Evolutionary conservation across 2,113 vertebrate genomes (phyloP), one percentile per base, ranked within the genome.

Genomic region (Orcinus orca): DNA sequence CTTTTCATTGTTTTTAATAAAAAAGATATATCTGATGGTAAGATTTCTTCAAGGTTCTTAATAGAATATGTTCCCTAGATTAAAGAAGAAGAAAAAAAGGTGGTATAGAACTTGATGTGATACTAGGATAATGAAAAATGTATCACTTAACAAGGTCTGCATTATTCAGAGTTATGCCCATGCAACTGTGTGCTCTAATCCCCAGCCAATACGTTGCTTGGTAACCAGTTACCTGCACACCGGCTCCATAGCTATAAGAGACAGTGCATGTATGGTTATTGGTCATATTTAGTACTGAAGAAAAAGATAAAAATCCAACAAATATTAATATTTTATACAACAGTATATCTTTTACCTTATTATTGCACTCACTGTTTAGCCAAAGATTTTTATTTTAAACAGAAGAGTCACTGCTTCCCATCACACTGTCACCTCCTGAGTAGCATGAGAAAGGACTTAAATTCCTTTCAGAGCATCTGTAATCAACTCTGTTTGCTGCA

Each of bases 141-240:
- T 98, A 98, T 98, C 98, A 98, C 98, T 98, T 99, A 98, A 97
- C 98, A 97, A 97, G 98, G 97, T 98, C 99, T 99, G 98, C 98
- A 98, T 99, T 99, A 99, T 99, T 99, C 98, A 99, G 98, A 99
- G 98, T 98, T 98, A 98, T 98, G 97, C 98, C 98, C 98, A 97
- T 97, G 98, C 98, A 98, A 99, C 98, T 98, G 98, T 98, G 98
- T 97, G 97, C 97, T 98, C 97, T 99, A 99, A 99, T 99, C 98
- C 99, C 98, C 98, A 98, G 99, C 98, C 97, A 97, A 95, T 98
- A 96, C 96, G 98, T 99, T 99, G 98, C 99, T 98, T 99, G 98
- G 99, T 98, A 99, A 99, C 99, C 98, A 97, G 98, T 98, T 99
- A 99, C 98, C 98, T 99, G 99, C 98, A 99, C 98, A 99, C 98